Conservation (phyloP, 2,888 invertebrate genomes). For the Scaptodrosophila latifasciaeformis region DNA sequence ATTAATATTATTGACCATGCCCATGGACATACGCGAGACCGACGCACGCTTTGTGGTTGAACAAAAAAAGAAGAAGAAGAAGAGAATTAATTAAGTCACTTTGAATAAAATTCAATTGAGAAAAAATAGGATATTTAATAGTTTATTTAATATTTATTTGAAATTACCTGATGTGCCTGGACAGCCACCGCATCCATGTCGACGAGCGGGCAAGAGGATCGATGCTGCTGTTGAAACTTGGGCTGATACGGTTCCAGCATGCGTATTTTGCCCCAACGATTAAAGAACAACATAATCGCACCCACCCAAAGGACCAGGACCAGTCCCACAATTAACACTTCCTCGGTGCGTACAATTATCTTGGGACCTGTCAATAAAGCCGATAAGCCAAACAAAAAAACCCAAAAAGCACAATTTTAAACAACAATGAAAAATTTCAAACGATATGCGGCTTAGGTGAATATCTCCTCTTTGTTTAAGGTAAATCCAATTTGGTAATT, state of each 20-base stretch:
- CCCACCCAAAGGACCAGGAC: conserved; percentile 92
- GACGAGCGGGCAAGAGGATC: conserved; percentile 84
- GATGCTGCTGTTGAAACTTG: conserved; percentile 90
- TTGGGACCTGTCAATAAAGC: conserved; percentile 80
- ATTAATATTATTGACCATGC: conserved; percentile 73
- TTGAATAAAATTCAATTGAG: background rate
- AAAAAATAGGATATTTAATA: background rate
- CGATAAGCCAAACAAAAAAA: conserved; percentile 1
- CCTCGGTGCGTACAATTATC: conserved; percentile 88
- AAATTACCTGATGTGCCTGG: conserved; percentile 70
- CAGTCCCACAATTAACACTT: conserved; percentile 88
- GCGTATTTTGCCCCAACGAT: conserved; percentile 95
- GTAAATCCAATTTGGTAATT: background rate
- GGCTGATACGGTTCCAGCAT: conserved; percentile 94
- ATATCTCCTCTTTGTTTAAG: background rate
- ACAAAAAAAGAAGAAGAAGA: conserved; percentile 1
- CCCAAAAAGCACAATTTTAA: background rate
- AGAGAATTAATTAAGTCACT: conserved; percentile 4
- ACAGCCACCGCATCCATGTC: conserved; percentile 75
- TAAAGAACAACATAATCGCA: conserved; percentile 92
- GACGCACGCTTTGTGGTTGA: conserved; percentile 73
- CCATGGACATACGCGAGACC: conserved; percentile 75
- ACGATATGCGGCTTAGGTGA: background rate
- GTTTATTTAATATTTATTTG: too few species aligned
- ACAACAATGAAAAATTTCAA: background rate